These are phyloP conservation scores for Muraenolepis orangiensis DNA, from an alignment of 2,797 vertebrate species.

Conservation along the genomic window DNA sequence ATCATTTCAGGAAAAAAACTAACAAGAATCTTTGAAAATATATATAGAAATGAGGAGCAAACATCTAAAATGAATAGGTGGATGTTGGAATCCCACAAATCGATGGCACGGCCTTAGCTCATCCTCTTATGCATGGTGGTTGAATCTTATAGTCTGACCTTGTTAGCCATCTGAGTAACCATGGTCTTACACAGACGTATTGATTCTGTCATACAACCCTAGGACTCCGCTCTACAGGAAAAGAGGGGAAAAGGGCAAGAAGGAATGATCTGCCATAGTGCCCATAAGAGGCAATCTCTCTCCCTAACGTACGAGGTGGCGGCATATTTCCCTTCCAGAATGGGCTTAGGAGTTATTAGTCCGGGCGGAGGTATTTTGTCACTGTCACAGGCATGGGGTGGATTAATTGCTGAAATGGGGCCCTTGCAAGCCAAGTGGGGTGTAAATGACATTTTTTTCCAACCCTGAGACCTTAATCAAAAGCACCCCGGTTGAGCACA, in stretches of 20 bases:
- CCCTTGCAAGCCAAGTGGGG: constrained; percentile 68
- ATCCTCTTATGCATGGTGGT: constrained; percentile 7
- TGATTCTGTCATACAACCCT: constrained; percentile 62
- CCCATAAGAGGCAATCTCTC: constrained; percentile 57
- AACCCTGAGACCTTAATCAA: constrained; percentile 84
- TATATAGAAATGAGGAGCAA: neutral
- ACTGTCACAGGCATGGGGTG: constrained; percentile 74
- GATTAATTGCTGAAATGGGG: constrained; percentile 81
- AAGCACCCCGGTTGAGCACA: constrained; percentile 70
- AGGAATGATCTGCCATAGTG: constrained; percentile 22
- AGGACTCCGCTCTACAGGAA: constrained; percentile 48
- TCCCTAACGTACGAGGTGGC: constrained; percentile 50
- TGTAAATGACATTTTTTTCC: constrained; percentile 85
- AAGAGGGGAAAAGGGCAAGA: constrained; percentile 34
- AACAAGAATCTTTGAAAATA: neutral
- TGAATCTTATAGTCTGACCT: constrained; percentile 23
- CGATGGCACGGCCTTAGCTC: constrained; percentile 25
- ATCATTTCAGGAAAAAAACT: neutral
- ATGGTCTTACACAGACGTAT: constrained; percentile 55
- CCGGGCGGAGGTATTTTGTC: constrained; percentile 77
- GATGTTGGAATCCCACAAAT: neutral
- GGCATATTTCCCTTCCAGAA: constrained; percentile 77
- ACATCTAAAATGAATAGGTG: neutral
- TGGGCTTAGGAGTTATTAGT: constrained; percentile 75
- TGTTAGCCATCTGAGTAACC: constrained; percentile 35